Percentiles rank a stretch among this genome's conserved stretches.
These are phyloP conservation scores for Lophius americanus DNA, from an alignment of 2,797 vertebrate genomes.

Conservation along the genomic window DNA sequence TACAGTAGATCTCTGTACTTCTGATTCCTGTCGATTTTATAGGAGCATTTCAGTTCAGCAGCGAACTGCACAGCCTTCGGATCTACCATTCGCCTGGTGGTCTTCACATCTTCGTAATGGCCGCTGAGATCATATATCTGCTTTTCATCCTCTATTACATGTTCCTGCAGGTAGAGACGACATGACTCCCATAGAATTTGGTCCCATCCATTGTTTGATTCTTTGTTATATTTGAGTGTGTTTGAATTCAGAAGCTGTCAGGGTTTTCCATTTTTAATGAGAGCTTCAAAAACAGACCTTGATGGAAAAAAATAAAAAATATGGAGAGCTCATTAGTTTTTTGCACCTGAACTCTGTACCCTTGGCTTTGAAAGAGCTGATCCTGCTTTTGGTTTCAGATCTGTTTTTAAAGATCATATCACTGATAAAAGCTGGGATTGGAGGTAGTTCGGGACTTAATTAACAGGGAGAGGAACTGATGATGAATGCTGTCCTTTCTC, in stretches of 20 bases:
- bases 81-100: conserved; percentile 86
- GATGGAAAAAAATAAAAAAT: too few species aligned
- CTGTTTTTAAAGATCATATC: too few species aligned
- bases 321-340: too few species aligned
- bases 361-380: too few species aligned
- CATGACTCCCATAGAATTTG: rapidly evolving
- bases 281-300: too few species aligned
- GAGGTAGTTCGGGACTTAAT: too few species aligned
- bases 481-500: too few species aligned
- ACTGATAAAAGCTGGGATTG: too few species aligned
- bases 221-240: background rate
- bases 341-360: too few species aligned
- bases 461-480: too few species aligned
- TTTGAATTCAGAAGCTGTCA: background rate
- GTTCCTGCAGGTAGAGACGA: conserved; percentile 86
- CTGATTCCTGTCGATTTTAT: background rate
- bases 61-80: conserved; percentile 83
- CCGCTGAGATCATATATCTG: conserved; percentile 87
- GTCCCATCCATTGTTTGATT: background rate
- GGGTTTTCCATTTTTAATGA: too few species aligned
- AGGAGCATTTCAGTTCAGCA: conserved; percentile 88
- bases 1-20: background rate
- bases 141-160: conserved; percentile 93
- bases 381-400: too few species aligned
- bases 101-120: conserved; percentile 86